Conservation (phyloP, 2,113 vertebrate genomes). For the Lucifuga dentata region DNA sequence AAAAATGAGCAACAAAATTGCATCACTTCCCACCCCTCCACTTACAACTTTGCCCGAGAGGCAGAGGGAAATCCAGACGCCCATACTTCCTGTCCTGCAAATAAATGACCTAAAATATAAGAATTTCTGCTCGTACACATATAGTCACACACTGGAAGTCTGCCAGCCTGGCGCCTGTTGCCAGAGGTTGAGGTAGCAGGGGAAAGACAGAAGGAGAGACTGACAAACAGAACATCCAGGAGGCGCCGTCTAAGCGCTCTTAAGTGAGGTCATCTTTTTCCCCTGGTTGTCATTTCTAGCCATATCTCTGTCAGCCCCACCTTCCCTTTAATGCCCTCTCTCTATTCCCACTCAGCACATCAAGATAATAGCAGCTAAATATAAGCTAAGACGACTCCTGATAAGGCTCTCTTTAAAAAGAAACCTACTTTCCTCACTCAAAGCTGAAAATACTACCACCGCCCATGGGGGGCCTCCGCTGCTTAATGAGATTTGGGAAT, state of each 20-base stretch:
- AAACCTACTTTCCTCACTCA: conserved; percentile 6
- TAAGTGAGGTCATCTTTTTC: conserved; percentile 56
- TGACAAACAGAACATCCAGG: conserved; percentile 27
- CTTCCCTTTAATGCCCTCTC: conserved; percentile 34
- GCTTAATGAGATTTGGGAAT: conserved; percentile 61
- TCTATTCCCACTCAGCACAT: conserved; percentile 46
- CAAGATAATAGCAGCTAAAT: conserved; percentile 55
- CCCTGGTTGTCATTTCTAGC: conserved; percentile 52
- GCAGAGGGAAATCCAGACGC: conserved; percentile 33
- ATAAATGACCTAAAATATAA: conserved; percentile 24
- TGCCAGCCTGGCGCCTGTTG: conserved; percentile 52
- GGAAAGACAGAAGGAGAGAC: conserved; percentile 23
- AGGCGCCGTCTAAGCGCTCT: conserved; percentile 35
- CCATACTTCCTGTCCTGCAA: conserved; percentile 51
- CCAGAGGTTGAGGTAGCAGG: conserved; percentile 28
- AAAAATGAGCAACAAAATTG: neutral
- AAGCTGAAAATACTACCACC: conserved; percentile 16
- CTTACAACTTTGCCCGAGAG: conserved; percentile 9
- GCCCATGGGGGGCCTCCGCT: conserved; percentile 19
- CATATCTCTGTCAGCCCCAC: conserved; percentile 37
- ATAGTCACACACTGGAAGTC: conserved; percentile 8
- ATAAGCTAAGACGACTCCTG: conserved; percentile 16
- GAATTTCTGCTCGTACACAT: neutral
- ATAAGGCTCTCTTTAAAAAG: conserved; percentile 26
- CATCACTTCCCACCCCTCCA: neutral